Evolutionary conservation across 2,113 vertebrate genomes (phyloP).

Genomic region (Oostethus manadensis): DNA sequence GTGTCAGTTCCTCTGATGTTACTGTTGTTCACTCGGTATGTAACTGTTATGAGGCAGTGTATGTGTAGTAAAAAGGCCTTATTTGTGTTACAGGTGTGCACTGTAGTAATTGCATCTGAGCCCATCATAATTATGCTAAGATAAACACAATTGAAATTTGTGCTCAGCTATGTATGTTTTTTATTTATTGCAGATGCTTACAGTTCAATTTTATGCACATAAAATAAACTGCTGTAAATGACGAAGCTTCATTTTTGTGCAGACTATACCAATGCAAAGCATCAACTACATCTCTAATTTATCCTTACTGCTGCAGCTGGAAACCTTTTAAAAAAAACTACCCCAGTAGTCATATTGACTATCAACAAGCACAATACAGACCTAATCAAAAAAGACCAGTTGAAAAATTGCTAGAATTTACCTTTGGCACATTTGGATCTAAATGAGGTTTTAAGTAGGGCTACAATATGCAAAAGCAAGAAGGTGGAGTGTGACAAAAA

Average conservation of each 20-base stretch:
- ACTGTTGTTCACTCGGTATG: slow-evolving; percentile 50
- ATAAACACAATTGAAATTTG: slow-evolving; percentile 14
- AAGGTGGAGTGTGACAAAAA: too few relatives aligned
- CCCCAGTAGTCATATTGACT: background rate
- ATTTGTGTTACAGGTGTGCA: slow-evolving; percentile 43
- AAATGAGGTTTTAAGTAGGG: too few relatives aligned
- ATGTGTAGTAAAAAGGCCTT: slow-evolving; percentile 43
- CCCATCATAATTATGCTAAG: slow-evolving; percentile 47
- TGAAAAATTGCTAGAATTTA: too few relatives aligned
- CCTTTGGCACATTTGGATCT: too few relatives aligned
- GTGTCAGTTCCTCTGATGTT: slow-evolving; percentile 40
- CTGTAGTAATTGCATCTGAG: slow-evolving; percentile 47
- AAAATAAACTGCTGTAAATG: slow-evolving; percentile 57
- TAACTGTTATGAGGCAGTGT: slow-evolving; percentile 56
- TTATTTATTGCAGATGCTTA: slow-evolving; percentile 38
- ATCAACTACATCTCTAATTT: background rate
- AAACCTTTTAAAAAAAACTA: background rate
- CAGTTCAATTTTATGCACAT: slow-evolving; percentile 52
- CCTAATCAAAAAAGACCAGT: too few relatives aligned
- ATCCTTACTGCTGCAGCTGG: background rate
- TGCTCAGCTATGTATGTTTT: slow-evolving; percentile 19
- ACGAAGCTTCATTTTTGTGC: background rate
- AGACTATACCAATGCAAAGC: background rate
- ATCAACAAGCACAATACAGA: too few relatives aligned
- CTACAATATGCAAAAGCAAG: too few relatives aligned